A percentile compares a stretch with the other conserved stretches of the same genome.
Conservation (phyloP, 2,113 vertebrate genomes). For the Caranx melampygus region DNA sequence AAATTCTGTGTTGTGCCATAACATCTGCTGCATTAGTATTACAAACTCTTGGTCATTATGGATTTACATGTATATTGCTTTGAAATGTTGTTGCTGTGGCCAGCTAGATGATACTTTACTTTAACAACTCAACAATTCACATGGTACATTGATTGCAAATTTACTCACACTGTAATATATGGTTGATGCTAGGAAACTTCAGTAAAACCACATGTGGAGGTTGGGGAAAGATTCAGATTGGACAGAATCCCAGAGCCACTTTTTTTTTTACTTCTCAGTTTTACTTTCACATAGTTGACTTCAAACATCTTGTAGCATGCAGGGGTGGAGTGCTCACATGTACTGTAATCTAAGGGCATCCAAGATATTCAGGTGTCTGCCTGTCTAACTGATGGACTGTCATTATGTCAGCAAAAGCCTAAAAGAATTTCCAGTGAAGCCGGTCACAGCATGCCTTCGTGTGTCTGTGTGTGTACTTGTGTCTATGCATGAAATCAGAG, state of each 20-base stretch:
- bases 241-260: not conserved
- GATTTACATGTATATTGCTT: not conserved
- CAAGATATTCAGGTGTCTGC: constrained; percentile 40
- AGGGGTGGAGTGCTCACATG: constrained; percentile 1
- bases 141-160: constrained; percentile 2
- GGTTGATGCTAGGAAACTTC: not conserved
- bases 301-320: not conserved
- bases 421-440: constrained; percentile 44
- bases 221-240: not conserved
- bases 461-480: constrained; percentile 2
- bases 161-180: not conserved
- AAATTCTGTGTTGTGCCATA: not conserved
- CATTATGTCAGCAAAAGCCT: constrained; percentile 26
- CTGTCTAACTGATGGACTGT: constrained; percentile 42
- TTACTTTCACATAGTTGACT: not conserved
- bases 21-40: not conserved
- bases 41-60: not conserved
- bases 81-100: not conserved
- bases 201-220: not conserved
- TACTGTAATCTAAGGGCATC: constrained; percentile 1
- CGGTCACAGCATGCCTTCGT: constrained; percentile 45
- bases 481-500: constrained; percentile 16
- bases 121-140: not conserved
- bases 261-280: not conserved
- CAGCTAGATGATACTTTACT: not conserved